These are phyloP conservation scores for Sylvicola cinctus DNA, from an alignment of 2,888 invertebrate species.

Conservation along the genomic window DNA sequence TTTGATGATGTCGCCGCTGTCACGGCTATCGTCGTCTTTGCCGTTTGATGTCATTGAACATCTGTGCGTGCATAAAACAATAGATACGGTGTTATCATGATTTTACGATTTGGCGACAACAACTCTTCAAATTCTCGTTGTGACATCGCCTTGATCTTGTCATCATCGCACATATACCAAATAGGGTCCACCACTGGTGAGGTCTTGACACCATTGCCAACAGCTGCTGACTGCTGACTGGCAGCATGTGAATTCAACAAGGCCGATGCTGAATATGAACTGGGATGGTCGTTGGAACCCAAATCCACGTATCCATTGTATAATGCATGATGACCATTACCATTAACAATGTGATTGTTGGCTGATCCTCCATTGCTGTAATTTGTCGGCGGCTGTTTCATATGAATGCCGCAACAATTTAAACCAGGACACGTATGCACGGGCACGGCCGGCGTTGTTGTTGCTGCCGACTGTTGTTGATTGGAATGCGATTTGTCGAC, in stretches of 20 bases:
- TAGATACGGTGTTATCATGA: constrained; percentile 69
- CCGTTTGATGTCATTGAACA: constrained; percentile 13
- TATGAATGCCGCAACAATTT: constrained; percentile 36
- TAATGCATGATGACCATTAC: background rate
- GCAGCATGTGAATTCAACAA: background rate
- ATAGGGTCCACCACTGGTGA: constrained; percentile 25
- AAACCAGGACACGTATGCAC: constrained; percentile 30
- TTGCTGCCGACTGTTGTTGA: constrained; percentile 11
- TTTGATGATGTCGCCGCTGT: too few species aligned
- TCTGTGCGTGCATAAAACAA: constrained; percentile 58
- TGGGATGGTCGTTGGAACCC: background rate
- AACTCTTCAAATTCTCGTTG: constrained; percentile 59
- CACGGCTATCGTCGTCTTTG: too few species aligned
- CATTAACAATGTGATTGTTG: background rate
- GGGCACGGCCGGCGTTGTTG: constrained; percentile 13
- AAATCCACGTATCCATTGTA: constrained; percentile 5
- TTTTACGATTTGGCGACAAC: constrained; percentile 47
- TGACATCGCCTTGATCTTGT: constrained; percentile 58
- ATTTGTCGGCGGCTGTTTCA: constrained; percentile 1
- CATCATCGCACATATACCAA: constrained; percentile 82
- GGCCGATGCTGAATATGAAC: background rate
- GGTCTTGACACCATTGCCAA: constrained; percentile 4
- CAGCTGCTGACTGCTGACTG: too few species aligned
- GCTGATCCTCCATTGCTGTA: constrained; percentile 2
- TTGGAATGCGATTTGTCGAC: constrained; percentile 17